Base-by-base conservation (phyloP, 2,888 invertebrate species). In the Julus scandinavius region DNA sequence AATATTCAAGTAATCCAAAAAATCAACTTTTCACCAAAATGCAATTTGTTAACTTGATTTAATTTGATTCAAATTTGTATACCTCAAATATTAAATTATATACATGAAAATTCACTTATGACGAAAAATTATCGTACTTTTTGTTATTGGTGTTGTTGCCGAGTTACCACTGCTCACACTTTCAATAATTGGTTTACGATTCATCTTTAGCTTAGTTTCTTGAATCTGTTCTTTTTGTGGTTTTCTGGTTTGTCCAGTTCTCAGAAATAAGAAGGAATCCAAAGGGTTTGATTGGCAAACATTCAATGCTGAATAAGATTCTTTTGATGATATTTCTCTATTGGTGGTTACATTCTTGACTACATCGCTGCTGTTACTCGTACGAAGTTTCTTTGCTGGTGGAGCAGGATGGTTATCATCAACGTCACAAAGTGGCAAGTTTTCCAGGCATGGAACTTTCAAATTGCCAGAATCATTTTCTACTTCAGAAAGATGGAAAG, bases 371-470 rank as follows among this genome's bases (percentile, higher is more conserved):
- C 4, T n/a, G 20, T 80, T 38, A 80, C 80, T 80, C 11, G 38
- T 80, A 38, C 80, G 38, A 11, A 80, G 38, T 38, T 80, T 80
- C 80, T 80, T 80, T 80, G 80, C 80, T 38, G 80, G 80, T 29
- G 80, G 80, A 80, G 13, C 13, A 29, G 38, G 80, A 38, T 38
- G 11, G 80, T 4, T 40, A 15, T 80, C 80, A 40, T 80, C 80
- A 38, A 38, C 2, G 20, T 80, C 13, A 38, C 80, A 38, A 38
- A 13, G 11, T 38, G 38, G 15, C 15, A 38, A 2, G 5, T 80
- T 80, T 38, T 80, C 38, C 2, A 80, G 38, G 5, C 38, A 4
- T n/a, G 20, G 0, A 5, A 72, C 29, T 72, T 29, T 72, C 38
- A 3, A 4, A 38, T 80, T 29, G 38, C 15, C 15, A 4, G 80